Evolutionary conservation across 2,888 invertebrate genomes (phyloP), one percentile per base, ranked within the genome.

Genomic region (Cheilosia grossa): DNA sequence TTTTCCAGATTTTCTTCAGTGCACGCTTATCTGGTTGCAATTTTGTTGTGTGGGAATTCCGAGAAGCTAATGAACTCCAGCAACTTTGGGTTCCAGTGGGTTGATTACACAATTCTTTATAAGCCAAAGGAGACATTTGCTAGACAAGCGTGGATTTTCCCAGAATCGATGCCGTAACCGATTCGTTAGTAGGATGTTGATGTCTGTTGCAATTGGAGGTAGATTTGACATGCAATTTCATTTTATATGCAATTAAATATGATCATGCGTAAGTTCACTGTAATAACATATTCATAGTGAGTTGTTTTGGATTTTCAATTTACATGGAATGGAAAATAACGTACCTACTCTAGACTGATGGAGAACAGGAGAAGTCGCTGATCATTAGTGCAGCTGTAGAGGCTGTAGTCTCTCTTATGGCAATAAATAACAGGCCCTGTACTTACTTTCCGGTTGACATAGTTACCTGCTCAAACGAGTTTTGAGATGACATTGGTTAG

Each of bases 1-100:
- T 75, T 81, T 81, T 67, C 75, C 85, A 75, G 81, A 82, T 82
- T 82, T 82, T 53, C 67, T 70, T 69, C 17, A 59, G 2, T 63
- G 67, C 81, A 81, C 54, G 37, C 27, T 63, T 49, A 21, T 27
- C n/a, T 59, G 42, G 19, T 69, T 69, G 21, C 24, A 10, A 13
- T 13, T 7, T 21, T 24, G 21, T 63, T n/a, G n/a, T 33, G 49
- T 73, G 64, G 61, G 56, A 63, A 58, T 58, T 66, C 64, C 40
- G 21, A 5, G 67, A 53, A 75, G 51, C 59, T 67, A 66, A 59
- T 53, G 67, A 66, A 67, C 66, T 75, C 66, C 66, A 51, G 27
- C 15, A 40, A 53, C 9, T 40, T 51, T 24, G 42, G 47, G 27
- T n/a, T 49, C 33, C 33, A 58, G 56, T 72, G 59, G 49, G 33